A percentile compares a stretch with the other conserved stretches of the same genome.
phyloP scores from a whole-genome alignment of 1,140 invertebrate species.

The Propsilocerus akamusi region DNA sequence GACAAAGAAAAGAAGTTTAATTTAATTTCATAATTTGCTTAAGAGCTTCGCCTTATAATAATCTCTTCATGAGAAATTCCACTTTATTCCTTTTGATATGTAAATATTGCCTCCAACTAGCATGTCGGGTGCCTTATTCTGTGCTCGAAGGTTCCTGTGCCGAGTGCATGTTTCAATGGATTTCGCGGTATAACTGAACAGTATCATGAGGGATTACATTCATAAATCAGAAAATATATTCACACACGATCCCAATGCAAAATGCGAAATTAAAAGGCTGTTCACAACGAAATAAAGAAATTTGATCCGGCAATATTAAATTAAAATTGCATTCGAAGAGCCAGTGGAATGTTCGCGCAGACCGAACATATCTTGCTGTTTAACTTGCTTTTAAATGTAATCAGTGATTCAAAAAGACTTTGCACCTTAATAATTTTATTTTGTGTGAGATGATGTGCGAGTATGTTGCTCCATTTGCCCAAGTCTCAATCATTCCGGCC shows the following conservation, averaged over 20 bases:
- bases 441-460: too few species aligned
- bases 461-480: too few species aligned
- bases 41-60: too few species aligned
- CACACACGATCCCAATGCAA: not conserved
- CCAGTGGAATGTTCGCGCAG: not conserved
- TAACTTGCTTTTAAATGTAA: conserved; percentile 1
- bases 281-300: not conserved
- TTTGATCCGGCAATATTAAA: not conserved
- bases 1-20: not conserved
- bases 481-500: too few species aligned
- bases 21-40: conserved; percentile 1
- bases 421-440: conserved; percentile 4
- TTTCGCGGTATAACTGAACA: too few species aligned
- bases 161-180: too few species aligned
- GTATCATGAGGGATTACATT: not conserved
- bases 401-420: not conserved
- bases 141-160: too few species aligned
- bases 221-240: not conserved
- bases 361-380: not conserved
- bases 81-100: not conserved
- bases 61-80: too few species aligned
- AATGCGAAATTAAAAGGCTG: not conserved
- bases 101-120: not conserved
- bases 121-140: too few species aligned
- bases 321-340: not conserved